A percentile compares a stretch with the other conserved stretches of the same genome.
These are phyloP conservation scores for Dioctria rufipes DNA, from an alignment of 2,888 invertebrate genomes.

Conservation along the genomic window DNA sequence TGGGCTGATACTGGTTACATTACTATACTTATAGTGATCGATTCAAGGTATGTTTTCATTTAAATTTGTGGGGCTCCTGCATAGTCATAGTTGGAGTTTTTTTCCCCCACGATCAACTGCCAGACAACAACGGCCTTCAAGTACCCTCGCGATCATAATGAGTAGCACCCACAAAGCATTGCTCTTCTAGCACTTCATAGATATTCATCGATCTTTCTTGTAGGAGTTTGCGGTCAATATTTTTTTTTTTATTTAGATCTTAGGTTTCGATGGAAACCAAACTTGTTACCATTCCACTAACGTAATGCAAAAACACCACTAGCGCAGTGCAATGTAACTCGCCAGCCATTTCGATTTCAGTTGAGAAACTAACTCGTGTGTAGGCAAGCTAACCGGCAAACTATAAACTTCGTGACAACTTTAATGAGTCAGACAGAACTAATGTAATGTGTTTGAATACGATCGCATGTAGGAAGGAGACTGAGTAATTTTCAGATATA, in stretches of 20 bases:
- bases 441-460: no score
- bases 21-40: neutral
- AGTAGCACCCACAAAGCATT: constrained; percentile 8
- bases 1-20: constrained; percentile 24
- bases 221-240: constrained; percentile 2
- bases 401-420: no score
- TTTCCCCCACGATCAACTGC: constrained; percentile 3
- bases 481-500: no score
- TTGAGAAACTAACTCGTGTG: no score
- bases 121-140: constrained; percentile 13
- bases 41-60: constrained; percentile 44
- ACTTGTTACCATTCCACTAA: no score
- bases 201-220: neutral
- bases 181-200: neutral
- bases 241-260: neutral
- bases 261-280: neutral
- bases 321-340: no score
- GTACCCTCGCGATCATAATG: constrained; percentile 24
- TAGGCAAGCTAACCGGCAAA: no score
- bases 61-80: constrained; percentile 22
- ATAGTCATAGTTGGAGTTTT: constrained; percentile 4
- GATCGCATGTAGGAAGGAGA: no score
- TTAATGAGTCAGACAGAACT: no score
- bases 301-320: no score
- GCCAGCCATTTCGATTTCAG: no score